phyloP scores from a whole-genome alignment of 2,888 invertebrate genomes.

The Conomelus anceps region DNA sequence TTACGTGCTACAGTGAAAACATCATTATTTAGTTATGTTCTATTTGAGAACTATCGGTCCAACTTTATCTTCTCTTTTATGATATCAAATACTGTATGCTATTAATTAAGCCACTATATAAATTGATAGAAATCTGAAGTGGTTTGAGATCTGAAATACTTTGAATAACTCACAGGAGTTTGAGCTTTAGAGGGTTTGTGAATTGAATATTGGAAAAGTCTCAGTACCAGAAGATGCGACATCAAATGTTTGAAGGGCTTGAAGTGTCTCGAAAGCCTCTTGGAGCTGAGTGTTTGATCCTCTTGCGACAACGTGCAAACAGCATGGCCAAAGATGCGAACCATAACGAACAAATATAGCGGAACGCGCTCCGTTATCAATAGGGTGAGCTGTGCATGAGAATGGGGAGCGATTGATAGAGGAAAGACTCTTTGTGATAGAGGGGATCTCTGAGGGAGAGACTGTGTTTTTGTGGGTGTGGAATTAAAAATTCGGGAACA shows the following conservation, averaged over 20 bases:
- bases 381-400: neutral
- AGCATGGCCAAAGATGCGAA: neutral
- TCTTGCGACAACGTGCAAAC: neutral
- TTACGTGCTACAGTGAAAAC: no score
- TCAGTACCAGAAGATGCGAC: neutral
- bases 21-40: no score
- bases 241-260: neutral
- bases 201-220: neutral
- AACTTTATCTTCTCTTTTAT: no score
- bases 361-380: neutral
- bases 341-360: neutral
- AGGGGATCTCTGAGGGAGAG: neutral
- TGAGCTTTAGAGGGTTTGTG: neutral
- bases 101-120: no score
- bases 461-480: no score
- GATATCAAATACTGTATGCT: no score
- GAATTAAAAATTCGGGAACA: no score
- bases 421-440: no score
- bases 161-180: neutral
- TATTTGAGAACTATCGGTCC: no score
- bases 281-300: neutral
- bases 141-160: no score
- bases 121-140: neutral
- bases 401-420: no score
- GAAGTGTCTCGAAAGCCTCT: neutral